Base-by-base conservation (phyloP, 2,888 invertebrate genomes). In the Phengaris arion region DNA sequence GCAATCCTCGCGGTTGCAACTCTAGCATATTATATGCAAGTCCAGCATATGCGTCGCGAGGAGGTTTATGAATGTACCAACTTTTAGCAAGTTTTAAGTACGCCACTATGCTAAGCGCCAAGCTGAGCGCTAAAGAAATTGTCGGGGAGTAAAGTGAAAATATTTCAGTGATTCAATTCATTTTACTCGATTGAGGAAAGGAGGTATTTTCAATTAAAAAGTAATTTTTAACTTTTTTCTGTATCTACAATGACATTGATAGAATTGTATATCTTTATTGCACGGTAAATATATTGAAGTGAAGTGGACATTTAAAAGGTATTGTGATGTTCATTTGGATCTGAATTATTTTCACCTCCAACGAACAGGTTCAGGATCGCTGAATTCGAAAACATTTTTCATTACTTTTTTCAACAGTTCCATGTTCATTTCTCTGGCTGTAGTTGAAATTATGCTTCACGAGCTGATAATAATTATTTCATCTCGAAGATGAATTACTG, bases 401-500 rank as follows among this genome's bases (percentile, higher is more conserved):
- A 55, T 59, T 59, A 15, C 46, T 74, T 55, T 57, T 57, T 57
- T 57, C 8, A 59, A n/a, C 35, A 57, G 57, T 57, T 70, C 9
- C 57, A 55, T 5, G 69, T 70, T 15, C 51, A 70, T 51, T 70
- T 72, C 54, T 51, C 22, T 13, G 54, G 35, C 6, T 12, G 52
- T 15, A 54, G 54, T 70, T 35, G 2, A 15, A 54, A 54, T 35
- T 35, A 54, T 35, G 6, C 45, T 8, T n/a, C 8, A 45, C 54
- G 35, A 35, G 35, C 54, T 22, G 51, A 51, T 35, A 22, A 54
- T 54, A 57, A 75, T 74, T 74, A 74, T 75, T 70, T 57, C 70
- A 15, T 75, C 70, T 55, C 55, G 55, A 70, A 70, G 57, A 70
- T 70, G 75, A 75, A 69, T 75, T 72, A 22, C 52, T 72, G 72